Base-by-base conservation (phyloP, 2,797 vertebrate genomes). In the Hippocampus kuda region DNA sequence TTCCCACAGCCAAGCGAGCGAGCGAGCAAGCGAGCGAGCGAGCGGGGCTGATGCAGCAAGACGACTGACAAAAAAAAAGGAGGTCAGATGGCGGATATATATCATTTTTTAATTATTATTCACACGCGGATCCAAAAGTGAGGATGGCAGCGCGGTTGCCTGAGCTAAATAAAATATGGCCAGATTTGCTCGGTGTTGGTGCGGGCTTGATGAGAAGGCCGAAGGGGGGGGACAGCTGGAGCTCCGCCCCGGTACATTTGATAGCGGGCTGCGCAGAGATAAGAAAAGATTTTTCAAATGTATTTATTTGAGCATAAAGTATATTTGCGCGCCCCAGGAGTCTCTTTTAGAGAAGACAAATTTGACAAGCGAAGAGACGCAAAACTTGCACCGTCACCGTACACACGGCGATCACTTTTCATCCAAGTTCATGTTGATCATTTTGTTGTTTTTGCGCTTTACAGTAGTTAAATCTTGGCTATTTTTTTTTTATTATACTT, bases 81-180 rank as follows among this genome's bases (percentile, higher is more conserved):
- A 86, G 80, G 84, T 81, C 83, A 86, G 68, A 77, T 72, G 65
- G 78, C 51, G 75, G 76, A 75, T 75, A 78, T 72, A 68, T 79
- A 26, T 65, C 16, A 27, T 48, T 46, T 64, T 65, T 65, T 49
- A 5, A 65, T 85, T 81, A 66, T 64, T 73, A 78, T 70, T 53
- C 34, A 64, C 71, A 44, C 66, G 81, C 69, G 65, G 15, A 34
- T 65, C 12, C 56, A 71, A 70, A 22, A 77, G 76, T 72, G 70
- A 66, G 60, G 75, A 78, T 11, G 54, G 46, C 60, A 34, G 51
- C 1, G 6, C n/a, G 24, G 41, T 27, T 46, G n/a, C 54, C 67
- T 12, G 8, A 15, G 18, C 26, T 27, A n/a, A 44, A 61, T 59
- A 59, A 59, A 68, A 60, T 22, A 46, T 46, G 44, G 20, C 59